Conservation (phyloP, 2,888 invertebrate genomes). For the Morinoia aosen region DNA sequence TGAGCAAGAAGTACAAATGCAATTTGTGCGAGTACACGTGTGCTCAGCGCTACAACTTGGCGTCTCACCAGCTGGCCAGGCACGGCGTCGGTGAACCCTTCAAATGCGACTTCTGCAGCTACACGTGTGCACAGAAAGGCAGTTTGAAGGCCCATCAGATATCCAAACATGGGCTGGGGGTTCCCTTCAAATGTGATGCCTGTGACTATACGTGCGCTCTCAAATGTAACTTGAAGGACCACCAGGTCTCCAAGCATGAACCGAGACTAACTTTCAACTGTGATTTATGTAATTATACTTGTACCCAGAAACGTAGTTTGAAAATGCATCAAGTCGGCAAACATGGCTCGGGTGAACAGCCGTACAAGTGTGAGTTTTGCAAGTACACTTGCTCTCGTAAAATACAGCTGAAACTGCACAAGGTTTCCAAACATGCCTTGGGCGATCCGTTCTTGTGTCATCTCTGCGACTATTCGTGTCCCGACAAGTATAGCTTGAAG, state of each 20-base stretch:
- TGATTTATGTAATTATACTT: conserved; percentile 3
- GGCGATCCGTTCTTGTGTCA: neutral
- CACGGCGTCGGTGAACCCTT: neutral
- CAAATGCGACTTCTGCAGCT: neutral
- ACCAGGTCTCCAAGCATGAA: neutral
- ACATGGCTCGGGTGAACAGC: neutral
- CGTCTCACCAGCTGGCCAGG: neutral
- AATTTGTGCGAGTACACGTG: neutral
- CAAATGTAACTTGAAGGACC: conserved; percentile 12
- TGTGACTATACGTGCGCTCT: neutral
- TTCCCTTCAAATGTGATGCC: neutral
- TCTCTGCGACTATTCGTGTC: neutral
- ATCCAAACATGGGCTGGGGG: neutral
- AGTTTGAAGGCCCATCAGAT: neutral
- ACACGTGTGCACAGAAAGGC: neutral
- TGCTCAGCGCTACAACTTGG: neutral
- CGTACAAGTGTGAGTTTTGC: neutral
- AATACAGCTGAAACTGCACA: neutral
- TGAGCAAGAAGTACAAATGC: neutral
- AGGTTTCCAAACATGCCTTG: neutral
- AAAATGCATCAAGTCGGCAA: neutral
- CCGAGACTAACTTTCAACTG: neutral
- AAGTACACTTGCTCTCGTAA: neutral
- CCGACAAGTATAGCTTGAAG: neutral
- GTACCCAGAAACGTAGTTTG: neutral